Evolutionary conservation across 2,797 vertebrate species (phyloP).

Genomic region (Forpus xanthops): DNA sequence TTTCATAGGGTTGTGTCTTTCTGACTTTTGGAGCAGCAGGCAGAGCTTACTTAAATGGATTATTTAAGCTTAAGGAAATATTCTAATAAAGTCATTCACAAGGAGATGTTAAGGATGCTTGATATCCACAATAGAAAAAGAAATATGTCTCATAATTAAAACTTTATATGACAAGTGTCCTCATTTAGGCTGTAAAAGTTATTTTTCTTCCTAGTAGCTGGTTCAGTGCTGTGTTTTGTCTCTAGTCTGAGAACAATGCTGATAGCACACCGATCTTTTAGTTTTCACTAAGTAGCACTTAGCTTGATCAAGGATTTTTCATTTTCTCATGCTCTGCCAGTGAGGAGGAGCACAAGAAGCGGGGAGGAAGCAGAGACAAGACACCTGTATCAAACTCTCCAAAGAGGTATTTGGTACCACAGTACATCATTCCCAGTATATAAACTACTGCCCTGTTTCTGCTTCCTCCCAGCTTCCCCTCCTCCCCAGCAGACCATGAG

Average conservation of each 20-base stretch:
- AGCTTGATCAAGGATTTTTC: too few relatives aligned
- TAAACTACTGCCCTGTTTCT: background rate
- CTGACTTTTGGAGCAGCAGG: background rate
- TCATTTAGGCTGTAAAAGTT: background rate
- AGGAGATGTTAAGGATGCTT: background rate
- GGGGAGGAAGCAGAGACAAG: too few relatives aligned
- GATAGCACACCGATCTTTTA: too few relatives aligned
- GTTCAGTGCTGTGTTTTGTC: background rate
- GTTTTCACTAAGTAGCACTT: too few relatives aligned
- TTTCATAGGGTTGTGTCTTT: background rate
- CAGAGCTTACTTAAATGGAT: background rate
- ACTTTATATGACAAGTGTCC: background rate
- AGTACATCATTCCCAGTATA: background rate
- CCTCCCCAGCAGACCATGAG: too few relatives aligned
- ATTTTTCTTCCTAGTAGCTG: background rate
- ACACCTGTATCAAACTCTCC: background rate
- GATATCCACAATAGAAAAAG: background rate
- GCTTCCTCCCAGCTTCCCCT: too few relatives aligned
- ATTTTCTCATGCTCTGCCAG: too few relatives aligned
- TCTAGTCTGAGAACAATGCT: background rate
- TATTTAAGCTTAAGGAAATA: background rate
- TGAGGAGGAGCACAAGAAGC: too few relatives aligned
- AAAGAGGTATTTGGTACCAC: background rate
- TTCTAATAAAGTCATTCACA: background rate
- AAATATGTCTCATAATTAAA: background rate